Percentiles rank a stretch among this genome's conserved stretches.
Conservation (phyloP, 2,888 invertebrate genomes). For the Bellardia pandia region DNA sequence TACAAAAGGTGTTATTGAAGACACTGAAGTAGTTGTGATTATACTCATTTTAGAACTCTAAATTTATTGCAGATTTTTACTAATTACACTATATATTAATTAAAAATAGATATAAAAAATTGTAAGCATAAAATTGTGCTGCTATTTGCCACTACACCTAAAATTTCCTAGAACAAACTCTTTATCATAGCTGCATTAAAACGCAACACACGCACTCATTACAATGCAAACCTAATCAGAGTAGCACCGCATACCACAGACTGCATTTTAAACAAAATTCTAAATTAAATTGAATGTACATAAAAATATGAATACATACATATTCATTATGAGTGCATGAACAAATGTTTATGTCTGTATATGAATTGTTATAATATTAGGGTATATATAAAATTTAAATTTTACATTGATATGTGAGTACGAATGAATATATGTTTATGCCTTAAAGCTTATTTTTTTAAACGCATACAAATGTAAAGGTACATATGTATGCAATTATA, state of each 20-base stretch:
- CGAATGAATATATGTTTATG: slow-evolving; percentile 24
- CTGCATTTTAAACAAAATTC: slow-evolving; percentile 35
- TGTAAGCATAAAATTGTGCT: background rate
- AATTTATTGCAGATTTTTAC: no score
- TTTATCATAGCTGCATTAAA: slow-evolving; percentile 1
- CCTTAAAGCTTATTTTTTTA: slow-evolving; percentile 41
- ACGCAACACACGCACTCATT: background rate
- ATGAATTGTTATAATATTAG: background rate
- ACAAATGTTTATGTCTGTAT: slow-evolving; percentile 3
- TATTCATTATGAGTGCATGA: background rate
- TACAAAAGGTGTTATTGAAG: no score
- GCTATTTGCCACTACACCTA: background rate
- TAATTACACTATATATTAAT: no score
- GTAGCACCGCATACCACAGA: slow-evolving; percentile 45
- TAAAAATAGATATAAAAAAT: no score
- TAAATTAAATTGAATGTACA: slow-evolving; percentile 29
- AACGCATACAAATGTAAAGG: slow-evolving; percentile 13
- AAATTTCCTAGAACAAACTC: slow-evolving; percentile 1
- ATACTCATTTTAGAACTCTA: no score
- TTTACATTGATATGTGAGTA: slow-evolving; percentile 13
- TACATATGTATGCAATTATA: slow-evolving; percentile 32
- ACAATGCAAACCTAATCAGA: slow-evolving; percentile 34
- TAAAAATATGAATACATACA: background rate
- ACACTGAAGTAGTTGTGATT: no score
- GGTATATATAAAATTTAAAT: slow-evolving; percentile 38